A percentile compares a stretch with the other conserved stretches of the same genome.
These are phyloP conservation scores for Caenorhabditis imperialis DNA, from an alignment of 2,888 invertebrate species.

Conservation along the genomic window DNA sequence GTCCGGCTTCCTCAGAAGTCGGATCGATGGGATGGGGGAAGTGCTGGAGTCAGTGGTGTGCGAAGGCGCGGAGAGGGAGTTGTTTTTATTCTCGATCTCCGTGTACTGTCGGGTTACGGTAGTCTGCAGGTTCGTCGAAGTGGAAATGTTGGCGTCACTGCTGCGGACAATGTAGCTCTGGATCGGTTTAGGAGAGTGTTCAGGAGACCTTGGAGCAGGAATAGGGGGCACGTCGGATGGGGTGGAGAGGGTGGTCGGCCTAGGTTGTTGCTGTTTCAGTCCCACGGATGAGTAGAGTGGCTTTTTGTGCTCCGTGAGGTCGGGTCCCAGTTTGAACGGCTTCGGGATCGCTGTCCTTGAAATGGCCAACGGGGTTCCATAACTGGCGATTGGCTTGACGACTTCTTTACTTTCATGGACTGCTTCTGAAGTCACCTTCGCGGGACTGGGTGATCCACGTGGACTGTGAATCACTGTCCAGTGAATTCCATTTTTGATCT, in stretches of 20 bases:
- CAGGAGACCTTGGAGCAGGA: conserved; percentile 2
- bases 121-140: conserved; percentile 32
- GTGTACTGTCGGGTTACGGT: conserved; percentile 34
- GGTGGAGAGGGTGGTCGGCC: no score
- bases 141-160: conserved; percentile 24
- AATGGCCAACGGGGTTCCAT: conserved; percentile 18
- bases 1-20: conserved; percentile 34
- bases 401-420: conserved; percentile 7
- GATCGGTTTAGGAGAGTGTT: not conserved
- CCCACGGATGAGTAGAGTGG: conserved; percentile 12
- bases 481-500: conserved; percentile 52
- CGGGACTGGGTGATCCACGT: conserved; percentile 6
- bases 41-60: conserved; percentile 56
- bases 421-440: conserved; percentile 28
- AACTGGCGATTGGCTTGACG: conserved; percentile 32
- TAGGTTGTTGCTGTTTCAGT: conserved; percentile 9
- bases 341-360: conserved; percentile 44
- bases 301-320: not conserved
- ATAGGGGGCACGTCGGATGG: not conserved
- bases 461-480: conserved; percentile 59
- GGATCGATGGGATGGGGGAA: conserved; percentile 58
- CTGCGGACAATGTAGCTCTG: conserved; percentile 28
- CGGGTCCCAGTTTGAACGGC: conserved; percentile 22
- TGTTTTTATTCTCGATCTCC: not conserved
- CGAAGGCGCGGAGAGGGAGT: conserved; percentile 2